Base-by-base conservation (phyloP, 2,888 invertebrate species). In the Coenonympha arcania region DNA sequence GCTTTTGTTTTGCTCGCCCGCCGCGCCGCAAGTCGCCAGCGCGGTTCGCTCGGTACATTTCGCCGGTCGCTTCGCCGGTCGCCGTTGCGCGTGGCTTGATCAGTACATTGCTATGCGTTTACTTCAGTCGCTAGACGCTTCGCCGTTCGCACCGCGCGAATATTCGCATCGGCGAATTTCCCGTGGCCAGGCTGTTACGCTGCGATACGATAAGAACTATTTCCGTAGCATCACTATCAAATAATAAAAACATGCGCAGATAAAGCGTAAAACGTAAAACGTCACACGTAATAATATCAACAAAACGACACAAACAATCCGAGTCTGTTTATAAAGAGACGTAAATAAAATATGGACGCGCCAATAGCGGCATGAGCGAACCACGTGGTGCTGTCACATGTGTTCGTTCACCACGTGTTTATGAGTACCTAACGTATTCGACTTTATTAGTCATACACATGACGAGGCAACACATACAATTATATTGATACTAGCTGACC, bases 351-450 rank as follows among this genome's bases (percentile, higher is more conserved):
- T 34, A 53, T 39, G 13, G n/a, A 41, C 16, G 6, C 33, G 30
- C 24, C 28, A 45, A 31, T 43, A 31, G 31, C n/a, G n/a, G n/a
- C n/a, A n/a, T 20, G 31, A 22, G 0, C 30, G 9, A 9, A 20
- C 50, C 53, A 53, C 53, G 53, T 50, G 50, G 53, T 46, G n/a
- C 18, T 15, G 15, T 42, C 18, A 28, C 43, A 45, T 41, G 46
- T 50, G 45, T n/a, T n/a, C 37, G 33, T 5, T 15, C 46, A 41
- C 24, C 52, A 53, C 53, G 50, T 52, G 52, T 41, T 46, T 24
- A 31, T 34, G 43, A 48, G 8, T 33, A 16, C 15, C 30, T 18
- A 37, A 19, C 36, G 16, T 30, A n/a, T n/a, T n/a, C n/a, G n/a
- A n/a, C n/a, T 49, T 30, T n/a, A 36, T 43, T 43, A 43, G 43